Conservation (phyloP, 2,888 invertebrate genomes). For the Cryptus viduatorius region DNA sequence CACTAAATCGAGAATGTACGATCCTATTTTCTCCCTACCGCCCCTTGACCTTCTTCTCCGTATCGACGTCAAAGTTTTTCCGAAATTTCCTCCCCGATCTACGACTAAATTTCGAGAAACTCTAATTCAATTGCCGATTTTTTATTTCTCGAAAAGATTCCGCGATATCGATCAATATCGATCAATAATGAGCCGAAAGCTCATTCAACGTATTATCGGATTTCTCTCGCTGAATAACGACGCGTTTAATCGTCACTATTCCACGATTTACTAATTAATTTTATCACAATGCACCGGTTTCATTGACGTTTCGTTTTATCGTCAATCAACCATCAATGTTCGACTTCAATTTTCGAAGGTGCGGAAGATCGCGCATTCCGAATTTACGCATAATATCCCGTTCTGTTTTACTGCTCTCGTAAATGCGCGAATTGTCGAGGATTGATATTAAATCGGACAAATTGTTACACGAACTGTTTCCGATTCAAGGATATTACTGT, state of each 20-base stretch:
- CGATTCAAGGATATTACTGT: not conserved
- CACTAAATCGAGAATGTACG: not conserved
- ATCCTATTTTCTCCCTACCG: not conserved
- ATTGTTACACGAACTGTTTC: not conserved
- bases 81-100: not conserved
- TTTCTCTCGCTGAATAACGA: not conserved
- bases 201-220: not conserved
- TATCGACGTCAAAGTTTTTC: not conserved
- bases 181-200: not conserved
- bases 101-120: not conserved
- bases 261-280: not conserved
- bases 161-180: not conserved
- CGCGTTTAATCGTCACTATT: not conserved
- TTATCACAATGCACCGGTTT: not conserved
- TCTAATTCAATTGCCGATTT: not conserved
- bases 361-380: not conserved
- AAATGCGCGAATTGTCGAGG: not conserved
- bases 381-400: too few species aligned
- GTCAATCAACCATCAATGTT: not conserved
- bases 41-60: not conserved
- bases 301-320: not conserved
- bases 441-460: not conserved
- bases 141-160: too few species aligned
- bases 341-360: not conserved
- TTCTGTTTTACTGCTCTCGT: not conserved